Base-by-base conservation (phyloP, 2,797 vertebrate genomes). In the Mareca penelope region DNA sequence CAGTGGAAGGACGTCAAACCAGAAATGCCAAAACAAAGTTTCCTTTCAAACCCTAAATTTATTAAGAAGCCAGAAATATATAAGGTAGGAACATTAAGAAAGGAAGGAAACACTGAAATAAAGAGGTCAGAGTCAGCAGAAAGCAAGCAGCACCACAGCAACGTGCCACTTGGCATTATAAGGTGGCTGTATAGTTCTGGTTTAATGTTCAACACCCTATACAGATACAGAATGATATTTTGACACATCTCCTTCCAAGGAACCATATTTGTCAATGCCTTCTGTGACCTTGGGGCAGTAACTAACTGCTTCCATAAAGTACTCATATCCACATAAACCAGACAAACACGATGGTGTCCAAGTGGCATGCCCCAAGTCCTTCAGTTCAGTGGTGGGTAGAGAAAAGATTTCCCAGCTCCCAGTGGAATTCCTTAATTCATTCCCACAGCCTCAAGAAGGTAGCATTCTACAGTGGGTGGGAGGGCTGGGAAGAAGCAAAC, bases 301-400 rank as follows among this genome's bases (percentile, higher is more conserved):
- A 9, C 14, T 15, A 56, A 55, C 35, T 16, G 19, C 21, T 22
- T 57, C 9, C 18, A 3, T 17, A 71, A 64, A 73, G 40, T 3
- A 37, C 19, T 42, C 1, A 0, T 6, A 23, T 7, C 4, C 7
- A 24, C 33, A 26, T 15, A 28, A 68, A 67, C 14, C 7, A 5
- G 7, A 68, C 2, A 0, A n/a, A 33, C 1, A 5, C 2, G 14
- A 52, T 31, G 53, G 11, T 63, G 18, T 19, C 29, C 17, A 35
- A 52, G 48, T 23, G 24, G 65, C 19, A 11, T 31, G 44, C 56
- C 10, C 5, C 35, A 56, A 56, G 59, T 14, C 21, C 50, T 61
- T 55, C 15, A 37, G 44, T 37, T 71, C 31, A 39, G 28, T 13
- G 13, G 55, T 63, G 42, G 48, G 12, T 15, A 68, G 15, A 63